Evolutionary conservation across 64 coral and sea anemone species (phyloP).

Genomic region (Montipora capricornis): DNA sequence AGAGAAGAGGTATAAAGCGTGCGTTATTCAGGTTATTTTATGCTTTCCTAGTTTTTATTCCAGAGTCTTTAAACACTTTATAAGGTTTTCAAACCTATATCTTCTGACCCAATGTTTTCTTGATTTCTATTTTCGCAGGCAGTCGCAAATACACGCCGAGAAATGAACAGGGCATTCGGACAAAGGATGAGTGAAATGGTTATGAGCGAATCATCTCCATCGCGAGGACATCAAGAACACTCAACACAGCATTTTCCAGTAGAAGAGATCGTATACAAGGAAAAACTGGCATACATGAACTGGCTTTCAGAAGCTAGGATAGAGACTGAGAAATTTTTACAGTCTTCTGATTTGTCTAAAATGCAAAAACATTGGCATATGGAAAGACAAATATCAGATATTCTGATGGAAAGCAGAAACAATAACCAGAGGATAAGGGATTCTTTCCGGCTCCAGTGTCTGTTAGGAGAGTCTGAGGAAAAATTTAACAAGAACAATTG

Average conservation of each 20-base stretch:
- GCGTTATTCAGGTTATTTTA: no score
- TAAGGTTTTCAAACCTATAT: no score
- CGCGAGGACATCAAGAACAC: not conserved
- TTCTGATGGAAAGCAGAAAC: no score
- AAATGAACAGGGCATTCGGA: not conserved
- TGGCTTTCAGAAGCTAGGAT: not conserved
- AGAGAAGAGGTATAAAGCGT: no score
- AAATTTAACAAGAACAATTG: no score
- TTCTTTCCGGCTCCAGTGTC: no score
- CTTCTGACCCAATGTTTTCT: not conserved
- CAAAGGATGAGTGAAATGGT: not conserved
- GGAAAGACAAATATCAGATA: not conserved
- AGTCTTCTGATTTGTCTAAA: not conserved
- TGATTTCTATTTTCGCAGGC: not conserved
- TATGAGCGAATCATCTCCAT: not conserved
- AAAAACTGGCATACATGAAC: not conserved
- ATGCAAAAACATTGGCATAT: not conserved
- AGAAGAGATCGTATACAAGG: not conserved
- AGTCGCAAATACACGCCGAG: not conserved
- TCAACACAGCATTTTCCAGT: not conserved
- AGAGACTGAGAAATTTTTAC: not conserved
- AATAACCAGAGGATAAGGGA: no score
- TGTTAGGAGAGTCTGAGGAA: no score
- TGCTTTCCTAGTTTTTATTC: no score
- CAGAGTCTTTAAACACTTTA: no score